Base-by-base conservation (phyloP, 1,140 invertebrate species). In the Steinernema feltiae region DNA sequence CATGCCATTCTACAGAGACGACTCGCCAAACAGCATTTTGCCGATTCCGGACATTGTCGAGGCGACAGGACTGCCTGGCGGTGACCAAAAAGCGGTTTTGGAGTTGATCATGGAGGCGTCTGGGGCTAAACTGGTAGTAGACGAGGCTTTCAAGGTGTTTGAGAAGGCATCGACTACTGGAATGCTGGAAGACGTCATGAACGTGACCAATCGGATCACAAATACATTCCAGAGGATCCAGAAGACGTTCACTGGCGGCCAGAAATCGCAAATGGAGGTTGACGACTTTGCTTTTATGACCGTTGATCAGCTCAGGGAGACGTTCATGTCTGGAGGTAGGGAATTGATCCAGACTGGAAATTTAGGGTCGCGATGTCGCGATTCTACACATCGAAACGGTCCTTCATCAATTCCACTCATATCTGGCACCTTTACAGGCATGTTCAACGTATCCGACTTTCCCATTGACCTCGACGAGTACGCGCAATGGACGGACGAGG, bases 381-480 rank as follows among this genome's bases (percentile, higher is more conserved):
- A n/a, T n/a, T n/a, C n/a, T n/a, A n/a, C n/a, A n/a, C n/a, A n/a
- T n/a, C n/a, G n/a, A n/a, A n/a, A n/a, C n/a, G n/a, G 7, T 46
- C 41, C 7, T n/a, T 46, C n/a, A n/a, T 12, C n/a, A n/a, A n/a
- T 7, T n/a, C 41, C 41, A 46, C n/a, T 46, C 7, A 46, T 46
- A n/a, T 46, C 41, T n/a, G 7, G 7, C 41, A 46, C 53, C 7
- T 27, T 63, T 63, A 3, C 53, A 63, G 73, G 78, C 70, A 48
- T 79, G 12, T 79, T 72, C 41, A 79, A 80, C 69, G 30, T 77
- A 1, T 53, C 70, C 30, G 74, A 79, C 35, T 46, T 80, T 27
- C 78, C 79, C 30, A 74, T 80, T 30, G 77, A 80, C 70, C 72
- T 80, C 21, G 76, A 80, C 32, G 53, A 70, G 30, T 75, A 75